Evolutionary conservation across 2,797 vertebrate species (phyloP).

Genomic region (Acropternis orthonyx): DNA sequence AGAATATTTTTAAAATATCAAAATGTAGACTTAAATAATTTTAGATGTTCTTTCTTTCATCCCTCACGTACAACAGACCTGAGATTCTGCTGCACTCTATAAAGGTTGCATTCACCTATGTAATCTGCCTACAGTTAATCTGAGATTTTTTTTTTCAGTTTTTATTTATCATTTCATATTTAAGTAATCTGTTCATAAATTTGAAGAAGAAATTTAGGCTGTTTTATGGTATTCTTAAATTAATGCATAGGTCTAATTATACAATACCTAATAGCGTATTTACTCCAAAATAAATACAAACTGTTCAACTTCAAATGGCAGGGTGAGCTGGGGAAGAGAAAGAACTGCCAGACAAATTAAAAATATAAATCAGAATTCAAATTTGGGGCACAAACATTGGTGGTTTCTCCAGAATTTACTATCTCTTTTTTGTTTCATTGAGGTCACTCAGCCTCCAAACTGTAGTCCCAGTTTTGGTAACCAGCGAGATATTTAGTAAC

Average conservation of each 20-base stretch:
- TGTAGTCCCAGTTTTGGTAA: neutral
- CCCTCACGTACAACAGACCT: rapidly evolving
- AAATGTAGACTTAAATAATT: neutral
- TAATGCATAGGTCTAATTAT: neutral
- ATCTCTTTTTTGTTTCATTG: neutral
- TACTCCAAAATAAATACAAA: neutral
- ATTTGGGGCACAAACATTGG: neutral
- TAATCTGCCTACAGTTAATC: neutral
- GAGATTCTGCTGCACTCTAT: neutral
- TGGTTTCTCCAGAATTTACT: neutral
- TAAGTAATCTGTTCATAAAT: neutral
- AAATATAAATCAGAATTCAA: neutral
- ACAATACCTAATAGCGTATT: neutral
- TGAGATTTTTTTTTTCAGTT: too few species aligned
- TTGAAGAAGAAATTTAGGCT: neutral
- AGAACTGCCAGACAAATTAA: neutral
- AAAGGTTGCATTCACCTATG: neutral
- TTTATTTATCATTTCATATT: neutral
- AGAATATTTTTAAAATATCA: slow-evolving; percentile 7
- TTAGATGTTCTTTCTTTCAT: neutral
- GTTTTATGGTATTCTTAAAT: neutral
- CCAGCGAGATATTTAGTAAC: neutral
- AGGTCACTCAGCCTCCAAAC: neutral
- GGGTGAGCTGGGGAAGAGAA: neutral
- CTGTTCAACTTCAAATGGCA: neutral